These are phyloP conservation scores for Gavia stellata DNA, from an alignment of 2,113 vertebrate species.

Conservation along the genomic window DNA sequence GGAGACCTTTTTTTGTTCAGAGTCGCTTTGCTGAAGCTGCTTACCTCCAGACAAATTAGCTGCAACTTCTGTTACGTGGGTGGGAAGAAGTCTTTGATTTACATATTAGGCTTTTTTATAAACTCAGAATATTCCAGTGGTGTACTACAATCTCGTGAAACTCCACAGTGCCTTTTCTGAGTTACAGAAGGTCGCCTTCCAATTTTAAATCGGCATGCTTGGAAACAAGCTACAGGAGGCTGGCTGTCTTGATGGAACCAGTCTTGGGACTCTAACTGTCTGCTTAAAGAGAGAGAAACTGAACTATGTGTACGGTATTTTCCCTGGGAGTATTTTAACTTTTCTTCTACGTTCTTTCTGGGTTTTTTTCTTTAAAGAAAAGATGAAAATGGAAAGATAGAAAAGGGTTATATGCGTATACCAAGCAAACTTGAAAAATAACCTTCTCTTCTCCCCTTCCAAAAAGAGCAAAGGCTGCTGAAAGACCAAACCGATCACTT, in stretches of 20 bases:
- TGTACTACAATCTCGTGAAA: slow-evolving; percentile 46
- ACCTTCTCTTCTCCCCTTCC: neutral
- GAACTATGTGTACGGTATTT: neutral
- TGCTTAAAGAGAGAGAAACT: neutral
- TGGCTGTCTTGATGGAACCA: slow-evolving; percentile 47
- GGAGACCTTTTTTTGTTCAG: slow-evolving; percentile 55
- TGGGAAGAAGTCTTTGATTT: slow-evolving; percentile 68
- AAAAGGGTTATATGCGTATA: neutral
- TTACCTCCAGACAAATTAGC: slow-evolving; percentile 81
- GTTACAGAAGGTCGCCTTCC: slow-evolving; percentile 35
- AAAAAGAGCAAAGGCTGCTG: neutral
- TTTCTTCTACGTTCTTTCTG: neutral
- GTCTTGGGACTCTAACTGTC: neutral
- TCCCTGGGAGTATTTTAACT: neutral
- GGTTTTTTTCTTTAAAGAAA: neutral
- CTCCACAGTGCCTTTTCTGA: slow-evolving; percentile 57
- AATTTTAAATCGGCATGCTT: neutral
- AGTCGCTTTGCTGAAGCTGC: slow-evolving; percentile 68
- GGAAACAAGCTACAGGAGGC: neutral
- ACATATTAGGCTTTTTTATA: slow-evolving; percentile 60
- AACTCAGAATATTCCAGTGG: slow-evolving; percentile 53
- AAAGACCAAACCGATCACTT: neutral
- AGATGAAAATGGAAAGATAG: neutral
- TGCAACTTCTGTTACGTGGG: slow-evolving; percentile 59
- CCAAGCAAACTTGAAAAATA: neutral